A percentile compares a stretch with the other conserved stretches of the same genome.
phyloP scores from a whole-genome alignment of 2,888 invertebrate species.

The Octodonta nipae region DNA sequence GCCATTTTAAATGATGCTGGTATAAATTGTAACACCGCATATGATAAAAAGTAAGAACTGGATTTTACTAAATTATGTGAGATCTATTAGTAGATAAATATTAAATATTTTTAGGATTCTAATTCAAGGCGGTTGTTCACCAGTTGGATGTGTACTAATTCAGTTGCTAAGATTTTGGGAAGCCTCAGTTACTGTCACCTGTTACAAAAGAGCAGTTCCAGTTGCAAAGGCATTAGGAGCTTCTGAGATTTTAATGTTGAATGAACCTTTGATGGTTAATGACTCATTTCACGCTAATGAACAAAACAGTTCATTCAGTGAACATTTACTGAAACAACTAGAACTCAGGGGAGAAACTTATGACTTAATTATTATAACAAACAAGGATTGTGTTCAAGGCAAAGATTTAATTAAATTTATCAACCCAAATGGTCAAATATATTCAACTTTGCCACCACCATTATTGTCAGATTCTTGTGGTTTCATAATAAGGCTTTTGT shows the following conservation, averaged over 20 bases:
- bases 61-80: no score
- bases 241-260: constrained; percentile 38
- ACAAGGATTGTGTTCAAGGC: constrained; percentile 18
- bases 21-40: constrained; percentile 37
- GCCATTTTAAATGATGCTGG: constrained; percentile 38
- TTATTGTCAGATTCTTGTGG: constrained; percentile 42
- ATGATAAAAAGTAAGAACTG: constrained; percentile 7
- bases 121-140: constrained; percentile 43
- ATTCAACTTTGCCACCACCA: constrained; percentile 39
- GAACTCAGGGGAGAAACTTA: constrained; percentile 24
- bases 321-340: constrained; percentile 23
- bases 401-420: constrained; percentile 22
- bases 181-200: constrained; percentile 42
- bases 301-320: constrained; percentile 8
- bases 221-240: constrained; percentile 44
- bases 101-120: constrained; percentile 38
- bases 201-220: constrained; percentile 39
- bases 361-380: constrained; percentile 29
- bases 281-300: constrained; percentile 11
- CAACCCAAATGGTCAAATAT: constrained; percentile 21
- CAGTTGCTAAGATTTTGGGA: constrained; percentile 46
- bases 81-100: no score
- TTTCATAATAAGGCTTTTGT: constrained; percentile 36
- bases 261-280: constrained; percentile 18
- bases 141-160: constrained; percentile 45